phyloP scores from a whole-genome alignment of 2,113 vertebrate genomes.

The Odontesthes bonariensis region DNA sequence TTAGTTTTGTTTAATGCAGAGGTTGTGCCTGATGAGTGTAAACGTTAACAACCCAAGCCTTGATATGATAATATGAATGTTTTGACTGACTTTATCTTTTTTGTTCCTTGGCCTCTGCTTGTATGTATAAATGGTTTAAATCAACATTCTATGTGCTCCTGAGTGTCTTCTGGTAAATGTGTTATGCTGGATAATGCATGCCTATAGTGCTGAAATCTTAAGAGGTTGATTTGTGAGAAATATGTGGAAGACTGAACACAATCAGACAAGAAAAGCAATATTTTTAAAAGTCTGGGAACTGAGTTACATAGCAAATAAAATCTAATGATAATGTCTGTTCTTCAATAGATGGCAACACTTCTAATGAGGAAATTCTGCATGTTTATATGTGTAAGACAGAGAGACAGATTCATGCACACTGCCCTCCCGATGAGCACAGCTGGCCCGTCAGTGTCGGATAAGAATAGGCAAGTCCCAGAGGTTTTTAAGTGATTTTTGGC shows the following conservation, averaged over 20 bases:
- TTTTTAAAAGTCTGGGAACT: slow-evolving; percentile 37
- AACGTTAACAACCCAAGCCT: slow-evolving; percentile 65
- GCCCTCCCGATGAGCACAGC: slow-evolving; percentile 43
- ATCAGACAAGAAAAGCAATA: slow-evolving; percentile 63
- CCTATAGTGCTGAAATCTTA: slow-evolving; percentile 52
- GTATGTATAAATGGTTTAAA: slow-evolving; percentile 44
- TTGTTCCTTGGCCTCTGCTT: slow-evolving; percentile 43
- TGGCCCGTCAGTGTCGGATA: slow-evolving; percentile 30
- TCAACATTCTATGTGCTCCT: slow-evolving; percentile 43
- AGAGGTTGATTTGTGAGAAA: slow-evolving; percentile 51
- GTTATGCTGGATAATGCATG: slow-evolving; percentile 64
- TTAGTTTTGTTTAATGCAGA: slow-evolving; percentile 56
- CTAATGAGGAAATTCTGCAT: slow-evolving; percentile 30
- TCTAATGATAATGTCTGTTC: slow-evolving; percentile 56
- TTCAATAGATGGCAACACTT: slow-evolving; percentile 61
- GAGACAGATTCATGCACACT: slow-evolving; percentile 17
- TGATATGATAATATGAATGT: slow-evolving; percentile 61
- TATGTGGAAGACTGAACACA: slow-evolving; percentile 32
- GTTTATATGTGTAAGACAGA: slow-evolving; percentile 1
- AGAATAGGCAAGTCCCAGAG: slow-evolving; percentile 46
- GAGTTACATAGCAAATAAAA: slow-evolving; percentile 51
- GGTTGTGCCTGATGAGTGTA: slow-evolving; percentile 72
- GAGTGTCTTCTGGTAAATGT: slow-evolving; percentile 43
- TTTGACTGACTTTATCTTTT: slow-evolving; percentile 16
- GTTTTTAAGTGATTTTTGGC: slow-evolving; percentile 32